Evolutionary conservation across 2,888 invertebrate species (phyloP).

Genomic region (Biston stratarius): DNA sequence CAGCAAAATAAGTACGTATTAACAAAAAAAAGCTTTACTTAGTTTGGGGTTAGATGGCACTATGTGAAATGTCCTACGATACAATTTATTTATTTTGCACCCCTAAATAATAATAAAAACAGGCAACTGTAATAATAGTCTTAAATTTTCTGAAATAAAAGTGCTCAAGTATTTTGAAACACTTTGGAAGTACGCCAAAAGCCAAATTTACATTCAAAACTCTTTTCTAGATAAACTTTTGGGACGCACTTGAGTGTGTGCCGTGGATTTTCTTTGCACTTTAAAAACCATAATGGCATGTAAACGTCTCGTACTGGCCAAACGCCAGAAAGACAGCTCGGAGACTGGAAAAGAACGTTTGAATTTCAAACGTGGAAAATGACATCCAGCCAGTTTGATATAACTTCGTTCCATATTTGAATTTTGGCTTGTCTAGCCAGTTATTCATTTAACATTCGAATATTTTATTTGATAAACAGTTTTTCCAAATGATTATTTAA

Average conservation of each 20-base stretch:
- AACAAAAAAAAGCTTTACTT: too few species aligned
- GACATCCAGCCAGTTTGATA: conserved; percentile 13
- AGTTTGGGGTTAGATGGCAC: too few species aligned
- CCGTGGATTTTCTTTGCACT: conserved; percentile 26
- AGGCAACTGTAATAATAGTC: not conserved
- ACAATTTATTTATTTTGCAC: too few species aligned
- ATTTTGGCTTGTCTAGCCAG: conserved; percentile 1
- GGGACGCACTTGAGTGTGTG: conserved; percentile 42
- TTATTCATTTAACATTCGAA: not conserved
- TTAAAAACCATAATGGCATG: conserved; percentile 48
- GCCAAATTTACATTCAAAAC: conserved; percentile 40
- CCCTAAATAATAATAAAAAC: not conserved
- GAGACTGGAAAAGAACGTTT: conserved; percentile 40
- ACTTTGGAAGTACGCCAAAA: conserved; percentile 38
- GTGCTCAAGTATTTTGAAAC: too few species aligned
- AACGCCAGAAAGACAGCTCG: conserved; percentile 41
- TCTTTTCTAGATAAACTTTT: conserved; percentile 33
- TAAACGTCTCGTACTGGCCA: conserved; percentile 44
- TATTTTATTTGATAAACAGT: conserved; percentile 5
- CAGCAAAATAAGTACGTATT: too few species aligned
- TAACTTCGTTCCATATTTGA: conserved; percentile 17
- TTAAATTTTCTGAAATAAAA: conserved; percentile 15
- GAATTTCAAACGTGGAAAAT: conserved; percentile 40
- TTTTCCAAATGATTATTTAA: too few species aligned
- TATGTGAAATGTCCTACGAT: too few species aligned